These are phyloP conservation scores for Ischnura elegans DNA, from an alignment of 2,888 invertebrate genomes.

Conservation along the genomic window DNA sequence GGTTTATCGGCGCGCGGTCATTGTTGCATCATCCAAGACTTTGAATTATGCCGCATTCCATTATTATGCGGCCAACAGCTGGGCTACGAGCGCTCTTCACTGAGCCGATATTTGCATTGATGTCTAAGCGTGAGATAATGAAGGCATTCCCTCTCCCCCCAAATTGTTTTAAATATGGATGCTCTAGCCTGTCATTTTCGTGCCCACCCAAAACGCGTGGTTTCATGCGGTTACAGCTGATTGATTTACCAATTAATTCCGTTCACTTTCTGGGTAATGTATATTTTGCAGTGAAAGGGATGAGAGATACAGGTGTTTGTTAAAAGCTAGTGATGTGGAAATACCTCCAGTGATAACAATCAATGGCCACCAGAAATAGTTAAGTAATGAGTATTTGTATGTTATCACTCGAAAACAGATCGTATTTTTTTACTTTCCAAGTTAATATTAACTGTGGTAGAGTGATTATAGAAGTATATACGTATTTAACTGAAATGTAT, in stretches of 20 bases:
- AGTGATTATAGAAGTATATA: no score
- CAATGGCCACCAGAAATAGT: no score
- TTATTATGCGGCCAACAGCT: neutral
- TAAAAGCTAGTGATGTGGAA: no score
- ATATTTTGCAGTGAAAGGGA: no score
- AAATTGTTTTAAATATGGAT: neutral
- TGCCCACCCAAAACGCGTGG: neutral
- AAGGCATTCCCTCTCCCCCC: neutral
- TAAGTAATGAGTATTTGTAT: no score
- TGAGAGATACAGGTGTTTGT: no score
- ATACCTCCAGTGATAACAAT: no score
- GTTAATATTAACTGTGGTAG: no score
- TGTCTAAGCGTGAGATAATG: neutral
- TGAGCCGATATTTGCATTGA: neutral
- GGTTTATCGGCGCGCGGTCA: neutral
- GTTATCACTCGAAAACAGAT: no score
- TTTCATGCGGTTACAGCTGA: neutral
- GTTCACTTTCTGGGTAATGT: neutral
- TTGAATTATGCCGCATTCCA: neutral
- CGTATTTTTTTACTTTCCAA: no score
- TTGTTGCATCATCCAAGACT: slow-evolving; percentile 19
- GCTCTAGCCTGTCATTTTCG: neutral
- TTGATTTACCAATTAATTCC: slow-evolving; percentile 20
- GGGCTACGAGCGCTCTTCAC: no score
- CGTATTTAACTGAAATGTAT: no score